Base-by-base conservation (phyloP, 2,113 vertebrate genomes). In the Noctilio leporinus region DNA sequence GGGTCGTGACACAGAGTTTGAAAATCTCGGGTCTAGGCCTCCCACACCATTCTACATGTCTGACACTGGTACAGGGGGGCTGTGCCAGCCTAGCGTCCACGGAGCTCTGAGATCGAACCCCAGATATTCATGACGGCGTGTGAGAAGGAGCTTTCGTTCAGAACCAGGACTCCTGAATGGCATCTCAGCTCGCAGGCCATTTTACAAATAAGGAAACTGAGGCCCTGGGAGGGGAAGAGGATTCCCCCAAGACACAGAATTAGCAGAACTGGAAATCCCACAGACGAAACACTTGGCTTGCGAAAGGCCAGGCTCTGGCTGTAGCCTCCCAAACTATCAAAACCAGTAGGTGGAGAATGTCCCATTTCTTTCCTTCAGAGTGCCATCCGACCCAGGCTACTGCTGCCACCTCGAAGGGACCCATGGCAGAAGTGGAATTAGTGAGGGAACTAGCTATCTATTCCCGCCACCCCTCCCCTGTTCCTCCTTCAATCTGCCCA, bases 41-140 rank as follows among this genome's bases (percentile, higher is more conserved):
- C 3, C 19, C 40, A 59, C 8, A 0, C 24, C 28, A 10, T 19
- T 45, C 53, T 35, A 11, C 28, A 0, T 0, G 0, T 7, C 7
- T 8, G 89, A n/a, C 0, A 1, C 12, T 2, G 64, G 11, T 1
- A 1, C 2, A 0, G 53, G 8, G 22, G 22, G 51, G 28, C n/a
- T 0, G 2, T 12, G 1, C 1, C 0, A 14, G 33, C 14, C 49
- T 12, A 35, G n/a, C 1, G 11, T 1, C 51, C 10, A 20, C 1
- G 0, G 45, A 4, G 15, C 35, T 24, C 70, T 6, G 33, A 33
- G 19, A 22, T 70, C 47, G 4, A 38, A 86, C 26, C 69, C n/a
- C 24, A 49, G 9, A 10, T 3, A 7, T 24, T 26, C 35, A 11
- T 12, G 24, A 55, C 12, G 26, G 0, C 11, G 24, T 7, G 7